Evolutionary conservation across 2,888 invertebrate genomes (phyloP).

Genomic region (Temnothorax unifasciatus): DNA sequence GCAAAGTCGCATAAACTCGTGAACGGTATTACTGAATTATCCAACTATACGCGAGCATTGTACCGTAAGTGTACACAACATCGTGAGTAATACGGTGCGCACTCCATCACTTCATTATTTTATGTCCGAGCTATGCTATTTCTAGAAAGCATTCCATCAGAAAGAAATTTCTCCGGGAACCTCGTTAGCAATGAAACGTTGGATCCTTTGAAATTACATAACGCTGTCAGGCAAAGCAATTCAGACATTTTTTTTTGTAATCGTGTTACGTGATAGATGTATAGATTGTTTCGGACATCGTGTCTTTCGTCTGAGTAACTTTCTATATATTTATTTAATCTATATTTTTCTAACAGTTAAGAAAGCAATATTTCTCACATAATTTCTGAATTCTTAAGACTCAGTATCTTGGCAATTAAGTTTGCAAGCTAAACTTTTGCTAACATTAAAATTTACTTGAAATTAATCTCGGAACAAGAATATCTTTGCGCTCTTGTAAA

Average conservation of each 20-base stretch:
- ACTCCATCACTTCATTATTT: conserved; percentile 54
- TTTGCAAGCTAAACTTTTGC: not conserved
- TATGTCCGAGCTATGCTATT: conserved; percentile 37
- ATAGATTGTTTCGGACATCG: not conserved
- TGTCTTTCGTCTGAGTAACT: not conserved
- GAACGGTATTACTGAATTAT: conserved; percentile 45
- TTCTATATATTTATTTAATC: conserved; percentile 22
- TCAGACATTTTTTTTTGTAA: conserved; percentile 24
- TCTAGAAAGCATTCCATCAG: conserved; percentile 42
- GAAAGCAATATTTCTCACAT: not conserved
- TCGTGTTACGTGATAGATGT: conserved; percentile 7
- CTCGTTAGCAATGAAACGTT: conserved; percentile 25
- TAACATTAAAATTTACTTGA: not conserved
- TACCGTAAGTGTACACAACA: conserved; percentile 14
- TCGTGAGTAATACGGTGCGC: conserved; percentile 12
- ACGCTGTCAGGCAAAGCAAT: not conserved
- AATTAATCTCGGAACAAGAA: conserved; percentile 16
- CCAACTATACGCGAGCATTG: conserved; percentile 28
- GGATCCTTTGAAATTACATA: conserved; percentile 38
- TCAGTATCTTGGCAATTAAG: conserved; percentile 25
- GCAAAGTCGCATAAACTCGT: conserved; percentile 53
- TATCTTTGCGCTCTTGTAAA: not conserved
- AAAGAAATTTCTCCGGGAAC: conserved; percentile 42
- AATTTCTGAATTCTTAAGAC: conserved; percentile 18
- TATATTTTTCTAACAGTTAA: not conserved